Conservation (phyloP, 2,888 invertebrate genomes). For the Phrixothrix hirtus region DNA sequence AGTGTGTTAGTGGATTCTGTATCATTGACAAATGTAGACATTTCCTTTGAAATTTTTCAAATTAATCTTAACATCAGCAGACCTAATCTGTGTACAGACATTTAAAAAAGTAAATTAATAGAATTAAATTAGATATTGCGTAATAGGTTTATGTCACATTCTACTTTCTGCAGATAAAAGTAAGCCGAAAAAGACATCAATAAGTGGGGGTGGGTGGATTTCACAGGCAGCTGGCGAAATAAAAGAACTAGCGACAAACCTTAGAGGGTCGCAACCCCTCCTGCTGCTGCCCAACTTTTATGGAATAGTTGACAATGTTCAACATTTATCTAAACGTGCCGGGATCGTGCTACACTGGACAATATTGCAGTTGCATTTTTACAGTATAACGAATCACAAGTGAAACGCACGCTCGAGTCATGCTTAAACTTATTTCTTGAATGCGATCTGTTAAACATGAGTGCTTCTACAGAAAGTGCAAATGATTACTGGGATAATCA, state of each 20-base stretch:
- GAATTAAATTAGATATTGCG: no score
- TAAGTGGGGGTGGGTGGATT: slow-evolving; percentile 54
- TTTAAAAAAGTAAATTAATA: no score
- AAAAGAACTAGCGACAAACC: slow-evolving; percentile 56
- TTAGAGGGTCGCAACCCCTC: slow-evolving; percentile 55
- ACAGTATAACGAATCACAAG: slow-evolving; percentile 19
- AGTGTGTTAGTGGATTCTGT: no score
- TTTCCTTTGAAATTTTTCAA: no score
- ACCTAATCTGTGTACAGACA: no score
- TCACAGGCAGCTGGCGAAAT: slow-evolving; percentile 57
- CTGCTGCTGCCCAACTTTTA: slow-evolving; percentile 48
- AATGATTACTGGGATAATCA: slow-evolving; percentile 49
- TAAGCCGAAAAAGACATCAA: slow-evolving; percentile 53
- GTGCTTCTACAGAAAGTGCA: slow-evolving; percentile 48
- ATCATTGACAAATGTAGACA: no score
- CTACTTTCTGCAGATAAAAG: slow-evolving; percentile 37
- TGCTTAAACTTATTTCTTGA: neutral
- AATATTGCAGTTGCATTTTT: slow-evolving; percentile 35
- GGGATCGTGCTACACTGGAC: slow-evolving; percentile 49
- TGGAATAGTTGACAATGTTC: slow-evolving; percentile 56
- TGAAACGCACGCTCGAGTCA: slow-evolving; percentile 1
- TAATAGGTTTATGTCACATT: slow-evolving; percentile 16
- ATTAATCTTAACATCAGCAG: no score
- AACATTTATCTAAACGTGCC: slow-evolving; percentile 55
- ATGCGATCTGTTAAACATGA: slow-evolving; percentile 43